Evolutionary conservation across 2,113 vertebrate genomes (phyloP).

Genomic region (Ptilonorhynchus violaceus): DNA sequence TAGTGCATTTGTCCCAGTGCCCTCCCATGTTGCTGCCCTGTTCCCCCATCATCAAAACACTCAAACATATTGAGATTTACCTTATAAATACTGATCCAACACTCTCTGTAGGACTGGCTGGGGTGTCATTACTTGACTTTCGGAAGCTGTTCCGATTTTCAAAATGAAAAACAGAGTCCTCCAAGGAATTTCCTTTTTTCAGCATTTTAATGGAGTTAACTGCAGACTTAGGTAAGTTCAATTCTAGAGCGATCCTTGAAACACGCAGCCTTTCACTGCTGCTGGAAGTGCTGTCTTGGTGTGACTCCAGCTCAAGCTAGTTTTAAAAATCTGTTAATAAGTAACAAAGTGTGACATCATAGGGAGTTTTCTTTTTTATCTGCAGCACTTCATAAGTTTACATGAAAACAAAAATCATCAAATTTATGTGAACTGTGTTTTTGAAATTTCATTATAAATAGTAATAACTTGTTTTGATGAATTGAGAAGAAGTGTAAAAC

Average conservation of each 20-base stretch:
- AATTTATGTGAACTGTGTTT: background rate
- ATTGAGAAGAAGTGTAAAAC: background rate
- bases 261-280: background rate
- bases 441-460: background rate
- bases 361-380: slow-evolving; percentile 2
- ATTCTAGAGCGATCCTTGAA: background rate
- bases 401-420: background rate
- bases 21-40: background rate
- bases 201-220: background rate
- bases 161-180: slow-evolving; percentile 26
- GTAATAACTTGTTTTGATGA: background rate
- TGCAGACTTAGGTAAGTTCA: background rate
- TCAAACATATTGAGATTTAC: slow-evolving; percentile 37
- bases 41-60: background rate
- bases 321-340: slow-evolving; percentile 70
- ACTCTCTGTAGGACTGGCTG: slow-evolving; percentile 39
- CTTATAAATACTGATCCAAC: slow-evolving; percentile 60
- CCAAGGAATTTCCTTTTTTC: slow-evolving; percentile 48
- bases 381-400: background rate
- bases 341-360: slow-evolving; percentile 60
- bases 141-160: background rate
- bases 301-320: slow-evolving; percentile 9
- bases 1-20: background rate
- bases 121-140: background rate
- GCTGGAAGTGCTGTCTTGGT: slow-evolving; percentile 34